Conservation (phyloP, 1,140 invertebrate species). For the Druon quercuslanigerum region DNA sequence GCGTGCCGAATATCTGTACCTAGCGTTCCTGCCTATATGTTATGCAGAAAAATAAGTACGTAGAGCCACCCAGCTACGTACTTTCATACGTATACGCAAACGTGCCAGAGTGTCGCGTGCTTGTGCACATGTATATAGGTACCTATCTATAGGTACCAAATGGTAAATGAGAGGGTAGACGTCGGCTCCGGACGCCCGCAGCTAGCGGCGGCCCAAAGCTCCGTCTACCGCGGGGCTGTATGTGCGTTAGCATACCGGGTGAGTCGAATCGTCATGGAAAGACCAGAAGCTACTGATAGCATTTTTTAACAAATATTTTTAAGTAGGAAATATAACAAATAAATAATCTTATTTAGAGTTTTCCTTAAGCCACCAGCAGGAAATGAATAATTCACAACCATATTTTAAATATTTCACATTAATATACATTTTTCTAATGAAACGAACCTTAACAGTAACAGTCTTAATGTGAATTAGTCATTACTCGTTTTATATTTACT, state of each 20-base stretch:
- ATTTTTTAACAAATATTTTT: no score
- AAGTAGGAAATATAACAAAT: no score
- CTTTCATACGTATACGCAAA: constrained; percentile 40
- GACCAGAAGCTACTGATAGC: constrained; percentile 33
- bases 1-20: constrained; percentile 31
- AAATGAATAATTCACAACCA: no score
- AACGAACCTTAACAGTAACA: no score
- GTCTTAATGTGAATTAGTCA: no score
- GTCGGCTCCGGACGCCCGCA: constrained; percentile 70
- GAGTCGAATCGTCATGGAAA: constrained; percentile 36
- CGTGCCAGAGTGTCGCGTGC: constrained; percentile 26
- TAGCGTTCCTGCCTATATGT: constrained; percentile 43
- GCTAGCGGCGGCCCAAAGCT: constrained; percentile 76
- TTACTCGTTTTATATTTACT: no score
- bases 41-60: constrained; percentile 62
- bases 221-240: constrained; percentile 73
- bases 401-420: no score
- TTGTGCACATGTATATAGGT: constrained; percentile 55
- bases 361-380: no score
- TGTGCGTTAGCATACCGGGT: constrained; percentile 70
- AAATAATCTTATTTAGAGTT: no score
- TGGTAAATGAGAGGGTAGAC: constrained; percentile 76
- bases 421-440: no score
- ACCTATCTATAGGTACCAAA: constrained; percentile 76
- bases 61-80: constrained; percentile 53